phyloP scores from a whole-genome alignment of 2,113 vertebrate genomes.

The Tachysurus fulvidraco region DNA sequence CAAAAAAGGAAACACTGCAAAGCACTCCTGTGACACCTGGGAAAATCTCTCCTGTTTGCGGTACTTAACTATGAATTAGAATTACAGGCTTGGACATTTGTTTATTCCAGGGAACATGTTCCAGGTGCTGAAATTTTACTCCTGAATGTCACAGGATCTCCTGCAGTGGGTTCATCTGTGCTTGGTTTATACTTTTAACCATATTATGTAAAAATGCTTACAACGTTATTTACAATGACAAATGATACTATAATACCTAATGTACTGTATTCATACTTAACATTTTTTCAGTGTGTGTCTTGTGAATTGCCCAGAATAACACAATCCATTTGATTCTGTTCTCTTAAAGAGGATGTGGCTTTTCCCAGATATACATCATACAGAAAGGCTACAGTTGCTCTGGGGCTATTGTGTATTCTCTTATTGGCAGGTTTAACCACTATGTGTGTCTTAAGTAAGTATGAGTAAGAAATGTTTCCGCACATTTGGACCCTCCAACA shows the following conservation, averaged over 20 bases:
- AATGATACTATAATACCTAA: background rate
- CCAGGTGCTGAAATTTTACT: background rate
- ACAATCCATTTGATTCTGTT: background rate
- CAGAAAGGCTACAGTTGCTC: background rate
- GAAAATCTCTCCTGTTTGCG: background rate
- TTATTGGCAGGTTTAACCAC: constrained; percentile 25
- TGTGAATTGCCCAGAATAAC: background rate
- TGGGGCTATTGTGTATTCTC: constrained; percentile 41
- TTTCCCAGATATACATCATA: background rate
- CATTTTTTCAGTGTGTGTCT: background rate
- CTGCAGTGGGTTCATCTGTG: background rate
- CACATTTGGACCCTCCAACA: background rate
- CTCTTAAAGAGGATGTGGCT: constrained; percentile 10
- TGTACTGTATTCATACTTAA: background rate
- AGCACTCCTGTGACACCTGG: background rate
- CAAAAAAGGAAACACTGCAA: background rate
- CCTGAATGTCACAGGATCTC: background rate
- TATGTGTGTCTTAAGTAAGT: constrained; percentile 33
- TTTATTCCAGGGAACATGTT: background rate
- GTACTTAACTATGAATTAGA: background rate
- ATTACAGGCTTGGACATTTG: background rate
- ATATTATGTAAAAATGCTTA: background rate
- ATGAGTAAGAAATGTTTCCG: background rate
- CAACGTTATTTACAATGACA: background rate
- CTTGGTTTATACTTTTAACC: background rate